Evolutionary conservation across 2,113 vertebrate species (phyloP), one percentile per base, ranked within the genome.

Genomic region (Peromyscus polionotus): DNA sequence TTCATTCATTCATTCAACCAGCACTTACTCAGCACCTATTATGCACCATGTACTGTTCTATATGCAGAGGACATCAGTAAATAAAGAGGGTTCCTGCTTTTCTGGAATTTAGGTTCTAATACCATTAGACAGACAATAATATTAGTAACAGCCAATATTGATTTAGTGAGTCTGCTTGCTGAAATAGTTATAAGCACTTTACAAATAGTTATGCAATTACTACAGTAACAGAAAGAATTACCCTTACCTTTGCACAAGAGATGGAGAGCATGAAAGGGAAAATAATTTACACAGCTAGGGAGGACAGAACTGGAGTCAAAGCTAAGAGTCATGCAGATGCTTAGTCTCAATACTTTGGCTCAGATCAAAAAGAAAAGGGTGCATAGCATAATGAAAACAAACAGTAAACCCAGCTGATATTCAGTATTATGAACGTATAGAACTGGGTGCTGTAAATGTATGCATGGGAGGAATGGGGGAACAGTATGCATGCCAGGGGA

Each of bases 91-190:
- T 63, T 96, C 95, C 91, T 97, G 97, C 86, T 96, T 91, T 96
- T 67, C 95, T 97, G 96, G 96, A 97, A 94, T 88, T 94, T 96
- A 97, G 0, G 68, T 97, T 97, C 97, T 97, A 97, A 96, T 93
- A 96, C 33, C 20, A 4, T 75, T 75, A 97, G 95, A 93, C 96
- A 97, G 68, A 96, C 92, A 96, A 96, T 88, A 97, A 95, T 91
- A 94, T 95, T 68, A 97, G 87, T 79, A 63, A 76, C n/a, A 94
- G n/a, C 85, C 73, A 83, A 87, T 83, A 96, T 77, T 76, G 73
- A 88, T 17, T 88, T 83, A 81, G 75, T 65, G 94, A 96, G 51
- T 88, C 42, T 97, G 26, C 85, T 88, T 91, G 84, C 77, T 90
- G 83, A 87, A 76, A 89, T 75, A 89, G 33, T 90, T 88, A 89